Base-by-base conservation (phyloP, 2,797 vertebrate genomes). In the Alosa sapidissima region DNA sequence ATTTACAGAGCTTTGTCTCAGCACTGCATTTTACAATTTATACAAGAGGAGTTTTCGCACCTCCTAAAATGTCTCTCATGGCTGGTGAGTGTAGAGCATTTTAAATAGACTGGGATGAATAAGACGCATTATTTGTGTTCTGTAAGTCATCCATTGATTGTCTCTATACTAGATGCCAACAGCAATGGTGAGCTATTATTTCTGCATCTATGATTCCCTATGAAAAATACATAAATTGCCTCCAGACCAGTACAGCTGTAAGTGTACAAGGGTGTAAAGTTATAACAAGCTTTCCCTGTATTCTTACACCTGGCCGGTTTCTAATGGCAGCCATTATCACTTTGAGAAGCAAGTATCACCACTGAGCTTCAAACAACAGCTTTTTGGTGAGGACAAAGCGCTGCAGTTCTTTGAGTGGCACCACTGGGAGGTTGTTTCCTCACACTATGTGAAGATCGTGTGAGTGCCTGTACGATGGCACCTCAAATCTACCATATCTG, bases 71-170 rank as follows among this genome's bases (percentile, higher is more conserved):
- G 16, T 47, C 16, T 41, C 16, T 78, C 72, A 47, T 47, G 36
- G 65, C 36, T 72, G 65, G 28, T 36, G 65, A 72, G 28, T 41
- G 28, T 11, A 14, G 65, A 72, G 11, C 65, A 36, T 36, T 72
- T 58, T 14, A 72, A 41, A 36, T 33, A n/a, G 62, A 62, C 60
- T 28, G n/a, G 60, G 60, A 68, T 72, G 65, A 72, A 72, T 72
- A 36, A 13, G 2, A 9, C 33, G 0, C 1, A 9, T 60, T 24
- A 5, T 8, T 1, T 60, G 6, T 51, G 49, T 51, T 51, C 49
- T 51, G 49, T 51, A 51, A 51, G 8, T 60, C n/a, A 60, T 21
- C 13, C 58, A n/a, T 5, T 60, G 58, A 60, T 21, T 21, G 21
- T 58, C 3, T 58, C 51, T 14, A 14, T 19, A 8, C 16, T 21